These are phyloP conservation scores for Anoplopoma fimbria DNA, from an alignment of 2,113 vertebrate species.

Conservation along the genomic window DNA sequence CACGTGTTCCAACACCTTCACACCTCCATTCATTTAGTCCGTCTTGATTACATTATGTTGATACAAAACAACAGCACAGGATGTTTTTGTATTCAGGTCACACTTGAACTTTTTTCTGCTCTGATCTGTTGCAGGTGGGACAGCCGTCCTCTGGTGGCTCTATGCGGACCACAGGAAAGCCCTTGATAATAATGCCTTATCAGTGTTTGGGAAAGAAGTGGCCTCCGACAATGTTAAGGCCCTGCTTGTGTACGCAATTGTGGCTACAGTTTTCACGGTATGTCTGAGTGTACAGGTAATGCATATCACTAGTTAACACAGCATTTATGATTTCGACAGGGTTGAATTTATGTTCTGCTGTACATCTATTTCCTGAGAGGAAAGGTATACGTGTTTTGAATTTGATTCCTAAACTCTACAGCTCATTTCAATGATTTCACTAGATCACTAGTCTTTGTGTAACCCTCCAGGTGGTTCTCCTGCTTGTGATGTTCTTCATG, in stretches of 20 bases:
- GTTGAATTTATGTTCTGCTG: background rate
- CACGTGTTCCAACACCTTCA: background rate
- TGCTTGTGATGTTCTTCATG: constrained; percentile 96
- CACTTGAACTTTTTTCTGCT: background rate
- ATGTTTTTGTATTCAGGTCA: background rate
- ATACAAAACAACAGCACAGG: background rate
- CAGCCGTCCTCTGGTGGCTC: constrained; percentile 94
- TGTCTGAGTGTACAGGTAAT: background rate
- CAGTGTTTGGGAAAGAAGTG: constrained; percentile 86
- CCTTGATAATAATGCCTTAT: constrained; percentile 66
- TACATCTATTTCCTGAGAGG: background rate
- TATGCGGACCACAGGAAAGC: constrained; percentile 89
- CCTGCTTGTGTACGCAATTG: constrained; percentile 92
- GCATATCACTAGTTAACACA: background rate
- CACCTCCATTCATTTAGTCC: background rate
- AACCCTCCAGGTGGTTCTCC: constrained; percentile 87
- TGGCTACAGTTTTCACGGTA: constrained; percentile 95
- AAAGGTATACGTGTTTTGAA: background rate
- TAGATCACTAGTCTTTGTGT: background rate
- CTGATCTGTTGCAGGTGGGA: constrained; percentile 85
- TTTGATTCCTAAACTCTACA: background rate
- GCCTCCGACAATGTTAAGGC: constrained; percentile 92
- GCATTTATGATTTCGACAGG: background rate
- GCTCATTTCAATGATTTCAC: background rate
- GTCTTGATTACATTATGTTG: background rate